Conservation (phyloP, 2,888 invertebrate species). For the Eupithecia abbreviata region DNA sequence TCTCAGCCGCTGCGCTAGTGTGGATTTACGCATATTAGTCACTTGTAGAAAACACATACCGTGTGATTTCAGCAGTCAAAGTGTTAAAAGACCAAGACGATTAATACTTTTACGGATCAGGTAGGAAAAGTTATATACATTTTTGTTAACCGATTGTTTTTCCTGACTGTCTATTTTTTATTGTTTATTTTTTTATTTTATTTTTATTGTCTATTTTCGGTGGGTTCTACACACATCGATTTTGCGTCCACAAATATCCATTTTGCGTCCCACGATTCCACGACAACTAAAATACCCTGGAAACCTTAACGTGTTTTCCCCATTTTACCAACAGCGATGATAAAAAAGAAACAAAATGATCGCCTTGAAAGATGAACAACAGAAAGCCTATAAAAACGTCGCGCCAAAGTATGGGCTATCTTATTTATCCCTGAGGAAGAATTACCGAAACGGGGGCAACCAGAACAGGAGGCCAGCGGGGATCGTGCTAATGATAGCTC, state of each 20-base stretch:
- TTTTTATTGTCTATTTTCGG: too few relatives aligned
- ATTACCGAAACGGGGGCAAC: conserved; percentile 43
- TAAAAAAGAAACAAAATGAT: conserved; percentile 5
- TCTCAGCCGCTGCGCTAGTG: too few relatives aligned
- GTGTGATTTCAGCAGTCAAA: too few relatives aligned
- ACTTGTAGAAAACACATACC: too few relatives aligned
- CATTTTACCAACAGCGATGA: neutral
- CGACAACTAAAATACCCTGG: neutral
- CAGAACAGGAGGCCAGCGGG: conserved; percentile 42
- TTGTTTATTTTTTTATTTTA: too few relatives aligned
- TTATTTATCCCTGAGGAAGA: conserved; percentile 46
- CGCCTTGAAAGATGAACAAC: conserved; percentile 36
- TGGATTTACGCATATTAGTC: too few relatives aligned
- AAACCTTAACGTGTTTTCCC: neutral
- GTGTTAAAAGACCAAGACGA: neutral
- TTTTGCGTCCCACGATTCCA: neutral
- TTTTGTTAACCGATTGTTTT: neutral
- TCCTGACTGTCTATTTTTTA: neutral
- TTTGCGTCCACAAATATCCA: neutral
- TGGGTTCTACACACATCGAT: too few relatives aligned
- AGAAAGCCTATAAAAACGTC: conserved; percentile 41
- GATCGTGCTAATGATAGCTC: conserved; percentile 35
- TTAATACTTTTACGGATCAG: neutral
- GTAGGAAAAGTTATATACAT: neutral
- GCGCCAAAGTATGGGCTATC: conserved; percentile 41